A percentile compares a stretch with the other conserved stretches of the same genome.
Evolutionary conservation across 2,797 vertebrate genomes (phyloP).

Genomic region (Oreochromis grahami): DNA sequence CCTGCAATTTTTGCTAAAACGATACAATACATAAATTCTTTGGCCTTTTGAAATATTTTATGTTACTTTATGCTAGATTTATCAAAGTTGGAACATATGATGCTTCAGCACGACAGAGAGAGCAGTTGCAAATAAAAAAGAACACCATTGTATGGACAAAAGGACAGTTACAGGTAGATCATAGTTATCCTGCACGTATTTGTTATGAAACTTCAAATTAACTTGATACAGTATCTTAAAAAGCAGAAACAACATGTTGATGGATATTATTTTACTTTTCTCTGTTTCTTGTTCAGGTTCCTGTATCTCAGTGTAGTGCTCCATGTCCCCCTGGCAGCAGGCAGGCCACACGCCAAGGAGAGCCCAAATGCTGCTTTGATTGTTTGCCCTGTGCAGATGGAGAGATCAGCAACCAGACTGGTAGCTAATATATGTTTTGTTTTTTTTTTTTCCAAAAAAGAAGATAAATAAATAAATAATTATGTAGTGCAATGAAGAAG

Average conservation of each 20-base stretch:
- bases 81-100: slow-evolving; percentile 75
- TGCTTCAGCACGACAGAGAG: slow-evolving; percentile 57
- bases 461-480: too few relatives aligned
- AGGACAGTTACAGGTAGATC: slow-evolving; percentile 54
- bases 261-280: background rate
- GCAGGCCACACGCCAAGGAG: slow-evolving; percentile 56
- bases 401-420: slow-evolving; percentile 31
- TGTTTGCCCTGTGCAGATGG: slow-evolving; percentile 65
- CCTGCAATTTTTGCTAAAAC: background rate
- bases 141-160: slow-evolving; percentile 63
- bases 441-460: too few relatives aligned
- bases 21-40: background rate
- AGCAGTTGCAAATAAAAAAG: slow-evolving; percentile 58
- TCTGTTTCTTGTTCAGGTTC: slow-evolving; percentile 50
- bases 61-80: slow-evolving; percentile 40
- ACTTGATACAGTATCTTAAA: too few relatives aligned
- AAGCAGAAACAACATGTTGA: too few relatives aligned
- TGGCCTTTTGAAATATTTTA: background rate
- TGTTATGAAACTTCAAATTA: background rate
- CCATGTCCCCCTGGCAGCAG: slow-evolving; percentile 71
- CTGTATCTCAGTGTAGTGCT: slow-evolving; percentile 67
- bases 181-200: background rate
- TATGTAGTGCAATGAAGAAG: too few relatives aligned
- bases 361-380: slow-evolving; percentile 75
- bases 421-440: slow-evolving; percentile 12